These are phyloP conservation scores for Plumapathes pennacea DNA, from an alignment of 92 coral and sea anemone genomes.

Conservation along the genomic window DNA sequence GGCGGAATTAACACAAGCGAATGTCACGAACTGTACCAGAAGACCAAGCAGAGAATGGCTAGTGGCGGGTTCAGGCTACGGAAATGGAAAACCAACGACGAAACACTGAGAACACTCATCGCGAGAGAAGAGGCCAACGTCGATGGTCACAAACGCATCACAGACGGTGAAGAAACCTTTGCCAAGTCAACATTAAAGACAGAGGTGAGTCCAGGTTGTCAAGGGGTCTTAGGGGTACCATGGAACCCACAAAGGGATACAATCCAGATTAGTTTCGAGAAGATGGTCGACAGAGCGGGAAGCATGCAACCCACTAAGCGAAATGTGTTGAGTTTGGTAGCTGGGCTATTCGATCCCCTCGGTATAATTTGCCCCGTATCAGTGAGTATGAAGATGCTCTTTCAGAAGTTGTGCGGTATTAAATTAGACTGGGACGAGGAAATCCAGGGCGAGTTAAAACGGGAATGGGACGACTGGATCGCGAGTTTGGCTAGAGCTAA, in stretches of 20 bases:
- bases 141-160: not conserved
- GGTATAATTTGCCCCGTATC: conserved; percentile 30
- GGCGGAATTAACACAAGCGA: conserved; percentile 22
- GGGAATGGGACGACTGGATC: conserved; percentile 22
- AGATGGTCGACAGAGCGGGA: conserved; percentile 4
- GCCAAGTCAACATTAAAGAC: conserved; percentile 23
- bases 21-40: conserved; percentile 4
- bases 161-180: conserved; percentile 14
- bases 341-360: conserved; percentile 35
- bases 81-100: conserved; percentile 35
- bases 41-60: conserved; percentile 3
- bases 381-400: conserved; percentile 36
- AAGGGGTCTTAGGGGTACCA: conserved; percentile 35
- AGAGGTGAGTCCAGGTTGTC: conserved; percentile 8
- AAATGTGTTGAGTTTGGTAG: conserved; percentile 15
- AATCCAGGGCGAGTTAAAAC: conserved; percentile 1
- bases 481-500: conserved; percentile 4
- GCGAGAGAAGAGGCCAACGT: not conserved
- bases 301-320: conserved; percentile 21
- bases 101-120: conserved; percentile 10
- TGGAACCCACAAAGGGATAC: conserved; percentile 32
- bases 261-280: conserved; percentile 11
- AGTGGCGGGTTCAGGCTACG: conserved; percentile 40
- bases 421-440: conserved; percentile 47
- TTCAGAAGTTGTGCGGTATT: conserved; percentile 21